Evolutionary conservation across 2,797 vertebrate genomes (phyloP).

Genomic region (Astyanax mexicanus): DNA sequence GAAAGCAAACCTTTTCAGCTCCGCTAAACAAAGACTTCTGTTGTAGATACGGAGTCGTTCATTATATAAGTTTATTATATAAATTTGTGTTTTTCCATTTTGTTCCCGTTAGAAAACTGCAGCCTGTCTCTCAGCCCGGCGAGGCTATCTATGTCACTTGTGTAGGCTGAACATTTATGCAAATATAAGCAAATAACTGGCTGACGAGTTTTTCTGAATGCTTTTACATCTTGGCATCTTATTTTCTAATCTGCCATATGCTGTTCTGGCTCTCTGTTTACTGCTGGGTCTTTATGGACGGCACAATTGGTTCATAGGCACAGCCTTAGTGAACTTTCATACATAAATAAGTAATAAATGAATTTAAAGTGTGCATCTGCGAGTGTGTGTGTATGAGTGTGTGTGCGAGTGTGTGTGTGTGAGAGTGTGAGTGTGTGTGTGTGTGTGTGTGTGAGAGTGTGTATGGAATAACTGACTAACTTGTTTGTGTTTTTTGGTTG

Average conservation of each 20-base stretch:
- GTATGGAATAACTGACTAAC: background rate
- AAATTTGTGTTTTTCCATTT: background rate
- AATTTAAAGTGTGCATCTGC: background rate
- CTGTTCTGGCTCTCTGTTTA: background rate
- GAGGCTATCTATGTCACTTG: slow-evolving; percentile 12
- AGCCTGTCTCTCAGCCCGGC: slow-evolving; percentile 2
- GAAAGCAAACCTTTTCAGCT: slow-evolving; percentile 23
- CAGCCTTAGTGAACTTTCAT: background rate
- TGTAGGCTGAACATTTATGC: slow-evolving; percentile 44
- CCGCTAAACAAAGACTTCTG: slow-evolving; percentile 3
- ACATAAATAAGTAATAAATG: background rate
- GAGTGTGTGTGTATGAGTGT: too few relatives aligned
- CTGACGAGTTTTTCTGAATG: slow-evolving; percentile 20
- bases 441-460: background rate
- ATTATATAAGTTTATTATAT: slow-evolving; percentile 28
- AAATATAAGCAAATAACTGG: slow-evolving; percentile 16
- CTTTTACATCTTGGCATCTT: slow-evolving; percentile 17
- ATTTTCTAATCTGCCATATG: slow-evolving; percentile 22
- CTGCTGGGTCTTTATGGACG: background rate
- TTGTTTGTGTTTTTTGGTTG: too few relatives aligned
- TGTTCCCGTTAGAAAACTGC: slow-evolving; percentile 14
- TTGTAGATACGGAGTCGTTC: slow-evolving; percentile 6
- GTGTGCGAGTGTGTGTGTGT: too few relatives aligned
- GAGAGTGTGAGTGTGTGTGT: too few relatives aligned
- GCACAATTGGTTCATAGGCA: background rate